Base-by-base conservation (phyloP, 2,113 vertebrate species). In the Amphilophus citrinellus region DNA sequence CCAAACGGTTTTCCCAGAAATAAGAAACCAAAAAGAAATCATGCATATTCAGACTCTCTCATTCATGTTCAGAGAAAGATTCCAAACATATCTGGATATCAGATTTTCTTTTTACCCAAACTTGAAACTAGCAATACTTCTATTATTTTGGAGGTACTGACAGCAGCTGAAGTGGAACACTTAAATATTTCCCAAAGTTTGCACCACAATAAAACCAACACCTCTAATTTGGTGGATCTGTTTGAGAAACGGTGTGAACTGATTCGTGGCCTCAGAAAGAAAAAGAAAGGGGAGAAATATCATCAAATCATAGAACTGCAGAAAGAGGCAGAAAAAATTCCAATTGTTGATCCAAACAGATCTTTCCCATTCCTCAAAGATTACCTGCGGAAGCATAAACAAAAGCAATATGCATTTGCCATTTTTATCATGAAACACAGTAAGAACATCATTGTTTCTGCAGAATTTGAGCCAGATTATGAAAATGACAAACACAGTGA, bases 331-430 rank as follows among this genome's bases (percentile, higher is more conserved):
- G 37, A 66, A 66, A 44, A 44, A 24, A 24, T 66, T 68, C 39
- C 14, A 24, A 47, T 14, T 47, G 22, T 27, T 18, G 42, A 68
- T 10, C 5, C 15, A 47, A 47, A 68, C 42, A 47, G 22, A 10
- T 47, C 0, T 27, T 68, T 47, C 27, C 39, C 65, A 24, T 68
- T 47, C 1, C 0, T 47, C 0, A 18, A 47, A 27, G 8, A 68
- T 0, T 27, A 0, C 14, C 65, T 18, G 10, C 65, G 24, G 39
- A 68, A 0, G 24, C 0, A 18, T 0, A 0, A 0, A 18, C 65
- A 18, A 0, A 47, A 27, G 1, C 65, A 68, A 15, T 10, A 18
- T 27, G 65, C 65, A 17, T 3, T 2, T 47, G 14, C 0, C 44
- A 2, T 27, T 27, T 22, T 18, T 0, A 13, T 0, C 39, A 68